phyloP scores from a whole-genome alignment of 2,113 vertebrate species.

The Corynorhinus townsendii region DNA sequence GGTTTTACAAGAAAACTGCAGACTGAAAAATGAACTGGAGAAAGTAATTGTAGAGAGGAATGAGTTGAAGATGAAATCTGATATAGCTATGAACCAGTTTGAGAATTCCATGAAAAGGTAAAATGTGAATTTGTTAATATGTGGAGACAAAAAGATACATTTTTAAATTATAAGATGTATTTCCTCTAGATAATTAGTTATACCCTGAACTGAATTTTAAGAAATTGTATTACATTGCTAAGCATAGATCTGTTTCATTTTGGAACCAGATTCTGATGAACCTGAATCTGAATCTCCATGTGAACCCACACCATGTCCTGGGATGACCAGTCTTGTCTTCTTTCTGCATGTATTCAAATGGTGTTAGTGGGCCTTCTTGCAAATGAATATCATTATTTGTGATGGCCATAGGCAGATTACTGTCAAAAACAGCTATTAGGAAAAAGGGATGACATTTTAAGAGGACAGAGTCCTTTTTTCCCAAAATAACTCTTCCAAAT shows the following conservation, averaged over 20 bases:
- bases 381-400: background rate
- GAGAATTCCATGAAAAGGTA: constrained; percentile 85
- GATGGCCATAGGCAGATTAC: background rate
- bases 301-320: background rate
- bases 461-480: background rate
- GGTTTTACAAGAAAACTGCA: constrained; percentile 88
- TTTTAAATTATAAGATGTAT: background rate
- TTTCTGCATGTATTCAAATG: background rate
- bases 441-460: background rate
- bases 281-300: background rate
- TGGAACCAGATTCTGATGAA: background rate
- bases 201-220: background rate
- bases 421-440: background rate
- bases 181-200: background rate
- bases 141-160: background rate
- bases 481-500: background rate
- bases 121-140: background rate
- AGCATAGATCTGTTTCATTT: background rate
- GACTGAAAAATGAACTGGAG: constrained; percentile 81
- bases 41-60: constrained; percentile 79
- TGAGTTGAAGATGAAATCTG: constrained; percentile 80
- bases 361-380: background rate
- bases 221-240: background rate
- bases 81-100: constrained; percentile 74
- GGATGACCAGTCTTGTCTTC: background rate